These are phyloP conservation scores for Bucorvus abyssinicus DNA, from an alignment of 2,797 vertebrate species.

Conservation along the genomic window DNA sequence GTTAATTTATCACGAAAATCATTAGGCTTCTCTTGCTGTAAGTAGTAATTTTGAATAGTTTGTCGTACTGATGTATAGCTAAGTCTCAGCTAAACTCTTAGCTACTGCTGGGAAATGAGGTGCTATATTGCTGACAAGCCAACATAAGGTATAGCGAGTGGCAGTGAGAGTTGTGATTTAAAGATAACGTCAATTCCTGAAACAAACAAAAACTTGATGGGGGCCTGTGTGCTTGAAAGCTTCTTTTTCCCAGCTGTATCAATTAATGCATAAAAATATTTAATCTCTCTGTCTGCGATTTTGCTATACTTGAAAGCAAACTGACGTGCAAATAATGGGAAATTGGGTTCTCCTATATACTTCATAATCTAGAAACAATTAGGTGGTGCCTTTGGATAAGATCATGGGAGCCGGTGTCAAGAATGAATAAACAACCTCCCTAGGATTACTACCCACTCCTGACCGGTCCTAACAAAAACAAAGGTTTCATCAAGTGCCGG, in stretches of 20 bases:
- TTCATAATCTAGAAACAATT: neutral
- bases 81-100: neutral
- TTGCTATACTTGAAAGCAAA: neutral
- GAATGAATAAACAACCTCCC: neutral
- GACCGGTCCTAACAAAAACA: neutral
- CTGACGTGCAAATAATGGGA: neutral
- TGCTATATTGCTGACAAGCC: neutral
- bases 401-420: neutral
- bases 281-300: neutral
- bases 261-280: neutral
- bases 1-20: slow-evolving; percentile 12
- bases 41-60: slow-evolving; percentile 23
- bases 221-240: neutral
- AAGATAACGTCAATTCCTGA: slow-evolving; percentile 2
- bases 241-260: neutral
- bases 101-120: slow-evolving; percentile 24
- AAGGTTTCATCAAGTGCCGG: neutral
- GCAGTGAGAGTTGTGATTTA: slow-evolving; percentile 2
- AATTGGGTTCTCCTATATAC: neutral
- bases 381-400: neutral
- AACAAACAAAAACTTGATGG: neutral
- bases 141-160: slow-evolving; percentile 12
- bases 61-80: neutral
- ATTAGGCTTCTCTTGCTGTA: slow-evolving; percentile 12
- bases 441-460: neutral